Base-by-base conservation (phyloP, 2,113 vertebrate species). In the Catharus bicknelli region DNA sequence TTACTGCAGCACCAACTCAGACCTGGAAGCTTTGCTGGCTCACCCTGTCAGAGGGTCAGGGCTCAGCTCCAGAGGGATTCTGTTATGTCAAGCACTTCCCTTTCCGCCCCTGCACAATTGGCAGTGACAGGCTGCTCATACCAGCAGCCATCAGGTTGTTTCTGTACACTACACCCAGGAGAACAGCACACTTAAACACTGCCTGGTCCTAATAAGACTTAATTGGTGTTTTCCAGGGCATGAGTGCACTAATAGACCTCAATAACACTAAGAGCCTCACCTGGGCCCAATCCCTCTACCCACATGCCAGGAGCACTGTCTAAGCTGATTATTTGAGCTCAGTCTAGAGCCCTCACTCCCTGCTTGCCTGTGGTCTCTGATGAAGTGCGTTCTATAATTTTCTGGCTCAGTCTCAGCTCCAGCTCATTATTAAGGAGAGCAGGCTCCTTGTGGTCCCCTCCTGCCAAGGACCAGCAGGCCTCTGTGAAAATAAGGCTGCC, bases 31-130 rank as follows among this genome's bases (percentile, higher is more conserved):
- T 85, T 80, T 36, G 40, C 23, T 9, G 1, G 13, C 36, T 90
- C 32, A 29, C 8, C 1, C 1, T 70, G n/a, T 45, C 2, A 4
- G 11, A 48, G 29, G 19, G 30, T 34, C 43, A 51, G 20, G 12
- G n/a, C 29, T 72, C 3, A 5, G 50, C 23, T 64, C 7, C 50
- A 43, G 27, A 19, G 27, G 17, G 58, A 50, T 9, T 8, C 25
- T 48, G 23, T 78, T n/a, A 42, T 1, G 1, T 30, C 18, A 23
- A 27, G 21, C 1, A 4, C 11, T 86, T 85, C 1, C 1, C n/a
- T 64, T 67, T 75, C 70, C 88, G 57, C 18, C 14, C 18, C 26
- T 27, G 13, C 54, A 9, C 64, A 38, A 29, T 9, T 50, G 67
- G 34, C 27, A 55, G 23, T 62, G 40, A 45, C 3, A 11, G 14